Evolutionary conservation across 2,113 vertebrate genomes (phyloP), one percentile per base, ranked within the genome.

Genomic region (Coregonus clupeaformis): DNA sequence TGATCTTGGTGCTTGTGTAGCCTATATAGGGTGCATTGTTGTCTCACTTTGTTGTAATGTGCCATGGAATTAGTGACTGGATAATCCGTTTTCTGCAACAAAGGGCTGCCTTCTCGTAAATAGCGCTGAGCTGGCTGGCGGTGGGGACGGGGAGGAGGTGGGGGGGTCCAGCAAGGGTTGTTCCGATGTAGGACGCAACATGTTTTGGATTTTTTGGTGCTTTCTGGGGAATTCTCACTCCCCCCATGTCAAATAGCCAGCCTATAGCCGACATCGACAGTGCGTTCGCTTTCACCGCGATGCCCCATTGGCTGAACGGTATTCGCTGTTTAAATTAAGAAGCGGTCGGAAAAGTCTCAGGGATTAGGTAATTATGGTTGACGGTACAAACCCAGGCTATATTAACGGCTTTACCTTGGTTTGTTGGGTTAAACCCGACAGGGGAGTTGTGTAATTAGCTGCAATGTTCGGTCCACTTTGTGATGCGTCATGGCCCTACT

Each of bases 61-160:
- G 79, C 81, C 86, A 68, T 20, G 88, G 85, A 82, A 75, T 90
- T 89, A 87, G 80, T 79, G 80, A 76, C 59, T 79, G 85, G 86
- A 87, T 92, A 90, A 92, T 92, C 91, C 88, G 82, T 84, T 84
- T 86, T 83, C 78, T 90, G 88, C 90, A 92, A 93, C 92, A 92
- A 93, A 92, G 91, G 87, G 68, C 79, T 90, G 87, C 67, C 79
- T 90, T 87, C 86, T 89, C 77, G 88, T 91, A 90, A 91, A 92
- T 89, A 85, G 86, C 82, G 89, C 88, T 86, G 87, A 88, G 84
- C 87, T 87, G 80, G 73, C 80, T 73, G 80, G 55, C 29, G 75
- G 55, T 52, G 69, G 75, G 86, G 59, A 65, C 63, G 16, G 27
- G 16, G 22, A 4, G 84, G 12, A 14, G 14, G 18, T 55, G 52